Evolutionary conservation across 2,113 vertebrate species (phyloP).

Genomic region (Elephas maximus): DNA sequence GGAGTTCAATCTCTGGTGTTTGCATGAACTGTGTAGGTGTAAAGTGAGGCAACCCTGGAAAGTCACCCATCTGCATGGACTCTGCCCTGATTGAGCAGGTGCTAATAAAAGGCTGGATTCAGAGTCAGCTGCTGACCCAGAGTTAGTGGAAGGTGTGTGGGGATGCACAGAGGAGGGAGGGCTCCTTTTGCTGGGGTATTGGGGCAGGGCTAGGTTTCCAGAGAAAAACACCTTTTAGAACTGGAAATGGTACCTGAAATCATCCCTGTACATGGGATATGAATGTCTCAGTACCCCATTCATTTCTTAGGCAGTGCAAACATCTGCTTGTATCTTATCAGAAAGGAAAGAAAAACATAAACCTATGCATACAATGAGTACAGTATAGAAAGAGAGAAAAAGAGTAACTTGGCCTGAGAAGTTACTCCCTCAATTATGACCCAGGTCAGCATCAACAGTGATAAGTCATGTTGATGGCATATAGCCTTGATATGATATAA

Average conservation of each 20-base stretch:
- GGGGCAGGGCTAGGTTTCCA: background rate
- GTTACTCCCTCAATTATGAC: background rate
- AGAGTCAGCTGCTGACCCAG: background rate
- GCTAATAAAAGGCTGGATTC: background rate
- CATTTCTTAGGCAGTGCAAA: background rate
- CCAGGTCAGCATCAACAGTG: background rate
- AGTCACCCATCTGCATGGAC: background rate
- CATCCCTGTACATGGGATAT: background rate
- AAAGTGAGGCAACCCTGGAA: background rate
- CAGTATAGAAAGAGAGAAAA: background rate
- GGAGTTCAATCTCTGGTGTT: background rate
- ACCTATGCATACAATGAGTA: background rate
- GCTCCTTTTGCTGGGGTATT: background rate
- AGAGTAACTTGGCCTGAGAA: background rate
- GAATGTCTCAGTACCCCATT: background rate
- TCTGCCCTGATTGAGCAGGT: background rate
- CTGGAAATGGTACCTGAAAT: background rate
- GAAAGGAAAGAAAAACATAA: background rate
- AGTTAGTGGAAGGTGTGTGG: background rate
- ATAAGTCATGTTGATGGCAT: background rate
- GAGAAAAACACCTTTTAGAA: conserved; percentile 36
- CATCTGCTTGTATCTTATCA: background rate
- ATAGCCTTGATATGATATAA: background rate
- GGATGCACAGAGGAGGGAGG: too few species aligned
- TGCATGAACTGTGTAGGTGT: background rate